Conservation (phyloP, 2,888 invertebrate species). For the Ophonus ardosiacus region DNA sequence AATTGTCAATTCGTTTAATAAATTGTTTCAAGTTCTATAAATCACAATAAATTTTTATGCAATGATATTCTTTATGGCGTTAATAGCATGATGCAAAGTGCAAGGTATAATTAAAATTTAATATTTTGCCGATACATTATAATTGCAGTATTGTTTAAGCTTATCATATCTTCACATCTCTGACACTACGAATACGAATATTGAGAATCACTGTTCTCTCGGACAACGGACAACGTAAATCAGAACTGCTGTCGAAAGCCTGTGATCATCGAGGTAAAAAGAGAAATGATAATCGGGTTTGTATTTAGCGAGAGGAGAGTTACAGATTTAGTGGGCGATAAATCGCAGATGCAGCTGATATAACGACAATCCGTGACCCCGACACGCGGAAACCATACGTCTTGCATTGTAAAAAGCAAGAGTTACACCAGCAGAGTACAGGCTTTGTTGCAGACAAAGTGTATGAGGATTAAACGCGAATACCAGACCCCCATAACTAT, state of each 20-base stretch:
- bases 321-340: conserved; percentile 50
- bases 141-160: neutral
- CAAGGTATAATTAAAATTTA: neutral
- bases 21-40: too few relatives aligned
- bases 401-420: conserved; percentile 50
- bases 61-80: too few relatives aligned
- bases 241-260: conserved; percentile 20
- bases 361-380: conserved; percentile 48
- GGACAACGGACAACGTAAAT: conserved; percentile 29
- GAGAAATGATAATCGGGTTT: conserved; percentile 57
- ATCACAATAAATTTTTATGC: too few relatives aligned
- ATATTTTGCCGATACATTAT: neutral
- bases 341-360: conserved; percentile 56
- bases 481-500: neutral
- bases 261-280: conserved; percentile 35
- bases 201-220: neutral
- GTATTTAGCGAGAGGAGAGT: conserved; percentile 44
- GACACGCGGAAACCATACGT: conserved; percentile 52
- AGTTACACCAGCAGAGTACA: neutral
- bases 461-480: conserved; percentile 4
- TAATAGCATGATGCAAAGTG: too few relatives aligned
- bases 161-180: neutral
- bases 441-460: conserved; percentile 24
- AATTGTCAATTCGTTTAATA: too few relatives aligned
- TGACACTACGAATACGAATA: neutral